phyloP scores from a whole-genome alignment of 2,113 vertebrate genomes.

The Pelecanus crispus region DNA sequence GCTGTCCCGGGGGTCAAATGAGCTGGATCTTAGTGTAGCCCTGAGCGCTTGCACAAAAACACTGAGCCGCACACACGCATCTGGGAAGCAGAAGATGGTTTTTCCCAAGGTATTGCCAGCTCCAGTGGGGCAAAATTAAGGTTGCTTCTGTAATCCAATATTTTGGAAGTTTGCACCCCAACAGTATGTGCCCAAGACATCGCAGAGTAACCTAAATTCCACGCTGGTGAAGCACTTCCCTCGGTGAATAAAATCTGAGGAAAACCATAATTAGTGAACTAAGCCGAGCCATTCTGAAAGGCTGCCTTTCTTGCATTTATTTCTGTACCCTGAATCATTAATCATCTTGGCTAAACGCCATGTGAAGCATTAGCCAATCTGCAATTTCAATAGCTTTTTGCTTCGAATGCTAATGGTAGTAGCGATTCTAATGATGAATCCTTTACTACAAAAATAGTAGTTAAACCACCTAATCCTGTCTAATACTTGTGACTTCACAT shows the following conservation, averaged over 20 bases:
- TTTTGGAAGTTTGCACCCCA: neutral
- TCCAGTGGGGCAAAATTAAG: neutral
- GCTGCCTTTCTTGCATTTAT: slow-evolving; percentile 15
- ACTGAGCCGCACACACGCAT: rapidly evolving
- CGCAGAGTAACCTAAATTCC: neutral
- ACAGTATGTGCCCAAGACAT: neutral
- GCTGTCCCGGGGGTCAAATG: rapidly evolving
- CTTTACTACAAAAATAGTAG: slow-evolving; percentile 44
- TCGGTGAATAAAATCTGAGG: neutral
- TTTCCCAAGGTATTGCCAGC: neutral
- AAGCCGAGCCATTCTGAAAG: neutral
- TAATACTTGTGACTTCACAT: slow-evolving; percentile 44
- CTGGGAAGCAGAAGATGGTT: neutral
- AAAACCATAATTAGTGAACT: slow-evolving; percentile 16
- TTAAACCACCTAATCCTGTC: slow-evolving; percentile 56
- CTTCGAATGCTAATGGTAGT: slow-evolving; percentile 19
- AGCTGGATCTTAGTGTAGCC: neutral
- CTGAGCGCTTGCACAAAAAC: rapidly evolving
- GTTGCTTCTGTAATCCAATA: neutral
- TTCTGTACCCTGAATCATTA: slow-evolving; percentile 42
- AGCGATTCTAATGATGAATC: slow-evolving; percentile 34
- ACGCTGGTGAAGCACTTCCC: neutral
- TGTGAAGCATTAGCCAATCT: slow-evolving; percentile 20
- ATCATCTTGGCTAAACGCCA: slow-evolving; percentile 23
- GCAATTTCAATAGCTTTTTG: slow-evolving; percentile 37